These are phyloP conservation scores for Sicus ferrugineus DNA, from an alignment of 2,888 invertebrate genomes.

Conservation along the genomic window DNA sequence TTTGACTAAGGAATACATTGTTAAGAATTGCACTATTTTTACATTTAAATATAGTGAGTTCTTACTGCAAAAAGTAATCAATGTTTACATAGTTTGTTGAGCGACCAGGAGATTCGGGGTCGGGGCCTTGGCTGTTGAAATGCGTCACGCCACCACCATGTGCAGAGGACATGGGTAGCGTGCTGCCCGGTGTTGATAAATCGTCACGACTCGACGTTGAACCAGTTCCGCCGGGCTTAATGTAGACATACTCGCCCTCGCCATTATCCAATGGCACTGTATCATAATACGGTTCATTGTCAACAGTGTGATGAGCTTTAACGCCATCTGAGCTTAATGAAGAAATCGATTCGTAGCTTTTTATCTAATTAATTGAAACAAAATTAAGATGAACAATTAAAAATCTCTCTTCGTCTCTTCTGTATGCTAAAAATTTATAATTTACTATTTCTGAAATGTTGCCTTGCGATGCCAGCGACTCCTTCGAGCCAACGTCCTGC, in stretches of 20 bases:
- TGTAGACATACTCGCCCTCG: constrained; percentile 79
- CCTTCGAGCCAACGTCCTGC: constrained; percentile 63
- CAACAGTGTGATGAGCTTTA: constrained; percentile 66
- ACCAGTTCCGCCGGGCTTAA: constrained; percentile 72
- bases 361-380: constrained; percentile 65
- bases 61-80: constrained; percentile 88
- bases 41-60: constrained; percentile 40
- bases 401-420: neutral
- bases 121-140: constrained; percentile 66
- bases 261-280: constrained; percentile 74
- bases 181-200: constrained; percentile 69
- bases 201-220: constrained; percentile 75
- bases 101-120: constrained; percentile 80
- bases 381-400: constrained; percentile 5
- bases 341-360: constrained; percentile 73
- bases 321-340: constrained; percentile 70
- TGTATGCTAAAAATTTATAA: too few relatives aligned
- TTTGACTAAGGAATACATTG: constrained; percentile 53
- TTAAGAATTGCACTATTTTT: neutral
- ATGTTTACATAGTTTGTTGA: constrained; percentile 92
- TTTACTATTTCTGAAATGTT: constrained; percentile 61
- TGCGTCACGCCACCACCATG: constrained; percentile 52
- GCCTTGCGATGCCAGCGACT: constrained; percentile 64
- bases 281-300: constrained; percentile 77
- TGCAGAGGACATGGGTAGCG: constrained; percentile 65